Evolutionary conservation across 2,113 vertebrate genomes (phyloP), one percentile per base, ranked within the genome.

Genomic region (Pituophis catenifer): DNA sequence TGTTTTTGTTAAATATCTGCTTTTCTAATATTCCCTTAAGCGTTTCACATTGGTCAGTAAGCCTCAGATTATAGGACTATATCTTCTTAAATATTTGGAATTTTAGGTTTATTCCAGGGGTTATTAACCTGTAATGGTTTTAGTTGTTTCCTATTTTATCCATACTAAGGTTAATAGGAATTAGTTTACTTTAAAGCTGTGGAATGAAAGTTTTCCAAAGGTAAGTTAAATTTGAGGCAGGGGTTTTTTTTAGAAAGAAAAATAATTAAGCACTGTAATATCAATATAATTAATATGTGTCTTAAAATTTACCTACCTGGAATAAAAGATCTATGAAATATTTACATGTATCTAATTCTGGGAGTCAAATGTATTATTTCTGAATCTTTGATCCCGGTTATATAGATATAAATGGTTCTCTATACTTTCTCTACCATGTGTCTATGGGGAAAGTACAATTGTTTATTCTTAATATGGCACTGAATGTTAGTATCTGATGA

Each of bases 1-100:
- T 52, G 52, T 26, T 93, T 52, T 38, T 85, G 15, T 26, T 33
- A 54, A 44, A 33, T 93, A 24, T 58, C 54, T 93, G 70, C 23
- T 89, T 29, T 38, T 29, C 88, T 89, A 89, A 24, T 89, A 86
- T 33, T 85, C 26, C 54, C 54, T 86, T 44, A 85, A 58, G 54
- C 65, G 86, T 59, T 89, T 38, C 26, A 50, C 44, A 93, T 86
- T 85, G 44, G 54, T 58, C 3, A 24, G 15, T 59, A 92, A 50
- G 17, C 10, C 86, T 90, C 38, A 21, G 48, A 21, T 93, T 90
- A 11, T 85, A 89, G 38, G 54, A 48, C 65, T 86, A 44, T 59
- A 86, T 59, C 55, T 10, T 29, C 38, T 93, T 90, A 81, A 92
- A 90, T 93, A 86, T 90, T 89, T 93, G 38, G 85, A 70, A 93